Evolutionary conservation across 2,797 vertebrate species (phyloP).

Genomic region (Chloroceryle inda): DNA sequence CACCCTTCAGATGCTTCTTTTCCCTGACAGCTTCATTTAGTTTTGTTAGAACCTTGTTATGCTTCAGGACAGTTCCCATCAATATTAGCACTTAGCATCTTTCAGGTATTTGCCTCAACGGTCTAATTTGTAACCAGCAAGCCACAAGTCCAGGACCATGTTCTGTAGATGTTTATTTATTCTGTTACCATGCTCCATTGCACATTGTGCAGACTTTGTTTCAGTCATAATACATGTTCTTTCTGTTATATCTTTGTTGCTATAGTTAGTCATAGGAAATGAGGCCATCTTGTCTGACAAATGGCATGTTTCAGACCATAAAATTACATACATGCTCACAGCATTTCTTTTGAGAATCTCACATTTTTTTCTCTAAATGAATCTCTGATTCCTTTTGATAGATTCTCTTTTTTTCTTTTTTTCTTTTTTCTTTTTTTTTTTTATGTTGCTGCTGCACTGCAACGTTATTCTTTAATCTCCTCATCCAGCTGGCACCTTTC

Average conservation of each 20-base stretch:
- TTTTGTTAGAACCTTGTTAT: neutral
- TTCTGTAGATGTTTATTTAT: neutral
- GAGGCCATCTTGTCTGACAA: neutral
- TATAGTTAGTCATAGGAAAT: neutral
- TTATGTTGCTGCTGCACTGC: neutral
- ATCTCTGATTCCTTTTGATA: neutral
- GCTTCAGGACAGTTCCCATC: neutral
- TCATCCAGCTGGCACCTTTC: neutral
- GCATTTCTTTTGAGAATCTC: neutral
- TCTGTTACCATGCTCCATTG: neutral
- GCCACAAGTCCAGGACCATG: neutral
- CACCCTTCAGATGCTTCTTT: neutral
- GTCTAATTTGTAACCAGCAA: neutral
- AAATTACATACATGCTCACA: neutral
- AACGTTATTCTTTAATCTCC: neutral
- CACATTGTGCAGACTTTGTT: neutral
- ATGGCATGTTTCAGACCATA: neutral
- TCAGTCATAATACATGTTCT: neutral
- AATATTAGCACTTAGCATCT: neutral
- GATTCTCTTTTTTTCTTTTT: too few relatives aligned
- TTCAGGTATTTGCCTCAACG: neutral
- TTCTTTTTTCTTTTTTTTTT: neutral
- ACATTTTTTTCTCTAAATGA: neutral
- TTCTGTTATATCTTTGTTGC: neutral
- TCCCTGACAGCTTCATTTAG: neutral